phyloP scores from a whole-genome alignment of 2,888 invertebrate species.

The Rugalucina vietnamica region DNA sequence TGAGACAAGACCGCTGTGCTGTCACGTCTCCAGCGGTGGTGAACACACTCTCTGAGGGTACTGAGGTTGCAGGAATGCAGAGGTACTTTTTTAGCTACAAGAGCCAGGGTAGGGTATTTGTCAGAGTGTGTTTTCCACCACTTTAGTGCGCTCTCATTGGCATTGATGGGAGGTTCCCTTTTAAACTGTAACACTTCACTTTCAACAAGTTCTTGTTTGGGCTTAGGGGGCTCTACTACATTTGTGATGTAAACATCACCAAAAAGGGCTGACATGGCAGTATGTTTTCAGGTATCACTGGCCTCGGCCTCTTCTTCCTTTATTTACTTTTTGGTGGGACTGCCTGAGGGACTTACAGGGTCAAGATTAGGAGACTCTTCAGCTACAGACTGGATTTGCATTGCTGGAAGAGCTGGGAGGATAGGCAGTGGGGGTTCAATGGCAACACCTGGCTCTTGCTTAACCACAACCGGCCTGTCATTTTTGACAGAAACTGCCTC shows the following conservation, averaged over 20 bases:
- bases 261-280: not conserved
- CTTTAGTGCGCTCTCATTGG: not conserved
- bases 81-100: conserved; percentile 12
- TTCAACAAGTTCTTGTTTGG: not conserved
- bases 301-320: too few relatives aligned
- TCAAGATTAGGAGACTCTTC: not conserved
- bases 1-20: conserved; percentile 10
- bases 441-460: not conserved
- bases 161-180: not conserved
- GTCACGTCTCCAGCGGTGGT: conserved; percentile 31
- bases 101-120: not conserved
- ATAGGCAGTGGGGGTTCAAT: not conserved
- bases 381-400: not conserved
- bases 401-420: not conserved
- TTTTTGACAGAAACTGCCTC: not conserved
- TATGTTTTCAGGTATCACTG: not conserved
- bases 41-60: conserved; percentile 29
- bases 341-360: not conserved
- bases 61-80: conserved; percentile 14
- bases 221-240: not conserved
- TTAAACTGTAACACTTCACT: not conserved
- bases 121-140: conserved; percentile 17
- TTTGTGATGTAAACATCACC: not conserved
- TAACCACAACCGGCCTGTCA: not conserved
- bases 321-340: not conserved